phyloP scores from a whole-genome alignment of 2,797 vertebrate genomes.

The Takifugu rubripes region DNA sequence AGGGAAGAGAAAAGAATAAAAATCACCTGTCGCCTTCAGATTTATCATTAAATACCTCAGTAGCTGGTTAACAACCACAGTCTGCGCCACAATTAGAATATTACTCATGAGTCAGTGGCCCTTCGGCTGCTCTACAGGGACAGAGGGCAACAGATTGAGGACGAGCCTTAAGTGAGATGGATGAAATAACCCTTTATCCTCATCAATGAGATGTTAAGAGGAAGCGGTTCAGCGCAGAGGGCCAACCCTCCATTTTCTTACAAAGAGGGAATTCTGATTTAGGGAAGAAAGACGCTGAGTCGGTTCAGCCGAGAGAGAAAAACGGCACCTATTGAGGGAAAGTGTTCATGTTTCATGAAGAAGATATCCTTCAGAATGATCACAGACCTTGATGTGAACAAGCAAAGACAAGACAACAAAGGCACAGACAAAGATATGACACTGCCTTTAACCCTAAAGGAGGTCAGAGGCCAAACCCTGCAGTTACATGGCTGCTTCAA shows the following conservation, averaged over 20 bases:
- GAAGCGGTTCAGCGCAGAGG: conserved; percentile 7
- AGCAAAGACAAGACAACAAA: no score
- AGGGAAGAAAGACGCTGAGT: not conserved
- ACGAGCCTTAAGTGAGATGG: conserved; percentile 43
- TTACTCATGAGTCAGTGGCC: conserved; percentile 29
- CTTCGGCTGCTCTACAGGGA: conserved; percentile 20
- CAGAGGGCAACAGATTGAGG: conserved; percentile 29
- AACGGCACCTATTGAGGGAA: no score
- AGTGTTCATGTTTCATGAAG: no score
- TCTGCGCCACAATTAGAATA: conserved; percentile 44
- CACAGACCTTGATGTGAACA: no score
- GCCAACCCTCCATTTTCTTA: conserved; percentile 16
- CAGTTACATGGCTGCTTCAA: no score
- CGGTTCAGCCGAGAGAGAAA: no score
- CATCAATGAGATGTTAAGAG: conserved; percentile 28
- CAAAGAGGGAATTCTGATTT: not conserved
- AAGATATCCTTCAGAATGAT: no score
- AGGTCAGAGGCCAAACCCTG: no score
- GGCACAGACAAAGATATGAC: no score
- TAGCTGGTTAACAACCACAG: conserved; percentile 44
- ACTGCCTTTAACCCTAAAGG: no score
- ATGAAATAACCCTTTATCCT: conserved; percentile 54
- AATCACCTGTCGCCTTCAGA: conserved; percentile 17
- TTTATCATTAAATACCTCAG: conserved; percentile 30
- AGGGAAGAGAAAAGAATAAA: conserved; percentile 11